phyloP scores from a whole-genome alignment of 2,888 invertebrate genomes.

The Lampropteryx suffumata region DNA sequence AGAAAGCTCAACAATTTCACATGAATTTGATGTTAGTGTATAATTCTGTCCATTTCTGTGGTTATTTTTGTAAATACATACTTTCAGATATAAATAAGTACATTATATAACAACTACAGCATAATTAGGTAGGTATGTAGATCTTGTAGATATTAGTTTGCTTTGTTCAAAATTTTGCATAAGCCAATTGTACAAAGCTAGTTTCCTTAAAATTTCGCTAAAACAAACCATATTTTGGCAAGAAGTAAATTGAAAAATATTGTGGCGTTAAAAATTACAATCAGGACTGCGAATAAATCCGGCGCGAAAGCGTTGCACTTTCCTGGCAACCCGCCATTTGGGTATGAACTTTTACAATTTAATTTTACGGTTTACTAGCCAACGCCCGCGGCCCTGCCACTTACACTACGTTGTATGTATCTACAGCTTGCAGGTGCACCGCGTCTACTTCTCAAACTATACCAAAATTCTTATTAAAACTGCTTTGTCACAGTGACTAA shows the following conservation, averaged over 20 bases:
- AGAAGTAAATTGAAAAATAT: slow-evolving; percentile 39
- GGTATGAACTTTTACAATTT: slow-evolving; percentile 36
- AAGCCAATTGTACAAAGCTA: slow-evolving; percentile 2
- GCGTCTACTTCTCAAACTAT: too few species aligned
- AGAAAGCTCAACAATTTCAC: too few species aligned
- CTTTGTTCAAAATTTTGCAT: slow-evolving; percentile 10
- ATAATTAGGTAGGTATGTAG: too few species aligned
- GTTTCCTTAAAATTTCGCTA: slow-evolving; percentile 23
- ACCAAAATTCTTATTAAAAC: too few species aligned
- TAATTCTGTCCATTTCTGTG: too few species aligned
- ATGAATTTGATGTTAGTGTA: too few species aligned
- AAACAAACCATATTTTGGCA: slow-evolving; percentile 28
- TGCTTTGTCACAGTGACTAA: too few species aligned
- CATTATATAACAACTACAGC: too few species aligned
- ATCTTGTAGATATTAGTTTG: neutral
- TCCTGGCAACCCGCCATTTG: slow-evolving; percentile 35
- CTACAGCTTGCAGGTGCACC: too few species aligned
- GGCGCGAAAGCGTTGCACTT: slow-evolving; percentile 27
- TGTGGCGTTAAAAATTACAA: slow-evolving; percentile 38
- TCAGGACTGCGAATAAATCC: slow-evolving; percentile 33
- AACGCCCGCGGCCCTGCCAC: slow-evolving; percentile 12
- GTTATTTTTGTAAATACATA: too few species aligned
- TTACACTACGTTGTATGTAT: slow-evolving; percentile 6
- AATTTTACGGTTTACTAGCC: slow-evolving; percentile 31
- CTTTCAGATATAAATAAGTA: too few species aligned